These are phyloP conservation scores for Onychomys leucogaster DNA, from an alignment of 2,797 vertebrate species.

Conservation along the genomic window DNA sequence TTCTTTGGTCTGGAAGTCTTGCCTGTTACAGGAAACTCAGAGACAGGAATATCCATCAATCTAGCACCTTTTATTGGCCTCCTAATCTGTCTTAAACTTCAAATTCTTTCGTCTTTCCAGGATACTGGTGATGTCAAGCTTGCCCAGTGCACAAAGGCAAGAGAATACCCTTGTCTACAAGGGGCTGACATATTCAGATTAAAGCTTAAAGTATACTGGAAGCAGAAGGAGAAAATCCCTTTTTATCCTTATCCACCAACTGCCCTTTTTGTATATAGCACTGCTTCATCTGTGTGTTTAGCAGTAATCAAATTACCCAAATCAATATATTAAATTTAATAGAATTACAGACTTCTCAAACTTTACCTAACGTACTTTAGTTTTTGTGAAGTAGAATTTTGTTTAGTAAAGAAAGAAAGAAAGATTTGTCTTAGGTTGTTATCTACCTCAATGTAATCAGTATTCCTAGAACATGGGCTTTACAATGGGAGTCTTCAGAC, in stretches of 20 bases:
- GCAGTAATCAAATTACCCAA: background rate
- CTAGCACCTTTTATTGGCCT: background rate
- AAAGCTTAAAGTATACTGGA: background rate
- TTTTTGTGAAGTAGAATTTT: background rate
- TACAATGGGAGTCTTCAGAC: background rate
- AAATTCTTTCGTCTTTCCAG: background rate
- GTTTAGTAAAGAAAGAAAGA: background rate
- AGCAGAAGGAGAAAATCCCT: background rate
- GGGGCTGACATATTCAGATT: background rate
- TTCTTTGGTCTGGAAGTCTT: background rate
- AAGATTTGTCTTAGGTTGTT: background rate
- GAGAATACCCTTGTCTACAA: too few species aligned
- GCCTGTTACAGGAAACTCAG: background rate
- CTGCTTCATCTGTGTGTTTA: background rate
- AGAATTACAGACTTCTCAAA: background rate
- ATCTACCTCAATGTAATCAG: background rate
- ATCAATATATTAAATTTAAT: background rate
- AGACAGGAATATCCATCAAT: background rate
- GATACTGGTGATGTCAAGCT: background rate
- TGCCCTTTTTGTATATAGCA: background rate
- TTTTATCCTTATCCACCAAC: background rate
- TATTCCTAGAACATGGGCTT: background rate
- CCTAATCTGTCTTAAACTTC: background rate
- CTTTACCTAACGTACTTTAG: background rate
- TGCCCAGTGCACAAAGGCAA: background rate